Base-by-base conservation (phyloP, 2,113 vertebrate genomes). In the Oostethus manadensis region DNA sequence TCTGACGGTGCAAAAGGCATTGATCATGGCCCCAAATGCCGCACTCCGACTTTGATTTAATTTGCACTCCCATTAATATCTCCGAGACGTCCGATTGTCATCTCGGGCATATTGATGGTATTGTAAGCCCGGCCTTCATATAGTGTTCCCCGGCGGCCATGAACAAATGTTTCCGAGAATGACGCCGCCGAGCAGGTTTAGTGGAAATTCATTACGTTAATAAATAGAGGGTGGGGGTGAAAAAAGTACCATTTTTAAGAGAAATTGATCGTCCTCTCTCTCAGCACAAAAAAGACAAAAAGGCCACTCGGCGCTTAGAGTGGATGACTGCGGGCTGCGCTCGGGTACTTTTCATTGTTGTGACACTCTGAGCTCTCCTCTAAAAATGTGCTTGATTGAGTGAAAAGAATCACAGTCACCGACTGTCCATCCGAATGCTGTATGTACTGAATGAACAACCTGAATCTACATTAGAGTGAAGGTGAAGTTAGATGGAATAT, bases 51-150 rank as follows among this genome's bases (percentile, higher is more conserved):
- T 89, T 90, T 88, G 84, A 89, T 90, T 90, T 86, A 88, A 90
- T 90, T 89, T 89, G 82, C 85, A 72, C 78, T 80, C 79, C 86
- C 88, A 88, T 88, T 90, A 90, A 89, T 89, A 90, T 89, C 88
- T 89, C 87, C 88, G 86, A 89, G 86, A 88, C 77, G 83, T 89
- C 82, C 86, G 82, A 88, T 88, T 89, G 86, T 88, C 84, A 81
- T 88, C 86, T 73, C 79, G 82, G 82, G 86, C 87, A 84, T 90
- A 89, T 90, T 87, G 87, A 90, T 88, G 88, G 82, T 83, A 86
- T 87, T 88, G 84, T 88, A 78, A 81, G 81, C 76, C 78, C 80
- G 81, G 81, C 82, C 80, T 87, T 86, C 84, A 87, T 88, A 87
- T 86, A 79, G 88, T 80, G 83, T 86, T 81, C 83, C 88, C 87